A percentile compares a stretch with the other conserved stretches of the same genome.
Evolutionary conservation across 2,888 invertebrate species (phyloP).

Genomic region (Yponomeuta cagnagella): DNA sequence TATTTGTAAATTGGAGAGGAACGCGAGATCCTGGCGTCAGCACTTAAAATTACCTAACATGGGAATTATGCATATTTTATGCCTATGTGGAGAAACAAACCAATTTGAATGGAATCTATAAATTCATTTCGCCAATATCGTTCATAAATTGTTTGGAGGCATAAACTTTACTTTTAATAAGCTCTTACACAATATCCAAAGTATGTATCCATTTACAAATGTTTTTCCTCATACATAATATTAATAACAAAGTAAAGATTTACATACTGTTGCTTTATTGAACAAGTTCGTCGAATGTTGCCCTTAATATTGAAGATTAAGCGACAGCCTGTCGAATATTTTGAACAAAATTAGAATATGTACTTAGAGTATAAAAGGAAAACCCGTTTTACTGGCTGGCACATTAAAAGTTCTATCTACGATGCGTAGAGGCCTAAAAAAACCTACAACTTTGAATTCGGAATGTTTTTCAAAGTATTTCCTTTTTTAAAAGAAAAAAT

Average conservation of each 20-base stretch:
- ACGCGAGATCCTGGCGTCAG: not conserved
- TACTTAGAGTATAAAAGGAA: slow-evolving; percentile 6
- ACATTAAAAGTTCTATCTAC: not conserved
- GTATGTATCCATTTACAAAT: slow-evolving; percentile 24
- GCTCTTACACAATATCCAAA: not conserved
- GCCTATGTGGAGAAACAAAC: too few relatives aligned
- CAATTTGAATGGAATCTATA: too few relatives aligned
- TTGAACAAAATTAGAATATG: slow-evolving; percentile 15
- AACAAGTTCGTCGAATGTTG: slow-evolving; percentile 60
- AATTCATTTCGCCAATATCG: too few relatives aligned
- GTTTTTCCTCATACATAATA: slow-evolving; percentile 50
- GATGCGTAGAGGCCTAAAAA: not conserved
- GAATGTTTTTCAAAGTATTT: not conserved
- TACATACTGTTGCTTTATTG: slow-evolving; percentile 57
- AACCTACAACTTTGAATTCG: not conserved
- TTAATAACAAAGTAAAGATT: slow-evolving; percentile 47
- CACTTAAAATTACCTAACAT: not conserved
- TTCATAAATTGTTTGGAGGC: too few relatives aligned
- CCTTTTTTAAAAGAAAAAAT: slow-evolving; percentile 11
- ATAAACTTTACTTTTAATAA: too few relatives aligned
- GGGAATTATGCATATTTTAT: too few relatives aligned
- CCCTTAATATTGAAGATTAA: slow-evolving; percentile 56
- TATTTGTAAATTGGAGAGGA: slow-evolving; percentile 1
- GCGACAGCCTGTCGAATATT: slow-evolving; percentile 11
- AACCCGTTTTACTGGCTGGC: not conserved